phyloP scores from a whole-genome alignment of 2,797 vertebrate genomes.

The Spinus pinus region DNA sequence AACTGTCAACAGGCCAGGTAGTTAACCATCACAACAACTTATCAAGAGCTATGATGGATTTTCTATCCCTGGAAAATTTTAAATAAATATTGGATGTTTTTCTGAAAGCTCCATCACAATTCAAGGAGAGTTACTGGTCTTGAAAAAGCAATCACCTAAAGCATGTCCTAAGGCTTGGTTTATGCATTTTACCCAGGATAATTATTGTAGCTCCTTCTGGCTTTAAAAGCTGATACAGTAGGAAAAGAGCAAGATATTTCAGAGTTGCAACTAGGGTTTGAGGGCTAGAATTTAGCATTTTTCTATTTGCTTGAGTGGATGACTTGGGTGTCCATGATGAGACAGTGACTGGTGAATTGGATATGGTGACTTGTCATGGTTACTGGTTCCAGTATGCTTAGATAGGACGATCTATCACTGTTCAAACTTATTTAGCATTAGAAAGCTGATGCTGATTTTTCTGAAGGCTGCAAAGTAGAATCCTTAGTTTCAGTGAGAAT shows the following conservation, averaged over 20 bases:
- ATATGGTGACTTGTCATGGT: background rate
- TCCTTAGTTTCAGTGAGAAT: background rate
- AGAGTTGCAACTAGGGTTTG: background rate
- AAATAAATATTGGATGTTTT: slow-evolving; percentile 2
- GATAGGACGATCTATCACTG: background rate
- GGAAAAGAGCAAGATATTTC: background rate
- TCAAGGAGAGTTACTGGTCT: background rate
- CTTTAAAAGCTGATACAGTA: background rate
- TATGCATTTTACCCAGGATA: background rate
- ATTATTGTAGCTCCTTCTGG: background rate
- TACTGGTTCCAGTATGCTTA: background rate
- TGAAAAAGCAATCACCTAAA: background rate
- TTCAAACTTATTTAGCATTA: background rate
- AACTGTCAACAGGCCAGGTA: background rate
- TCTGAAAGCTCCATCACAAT: background rate
- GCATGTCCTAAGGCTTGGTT: background rate
- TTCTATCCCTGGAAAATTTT: background rate
- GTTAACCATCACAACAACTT: background rate
- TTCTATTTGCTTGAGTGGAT: background rate
- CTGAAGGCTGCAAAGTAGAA: background rate
- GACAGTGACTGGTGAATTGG: background rate
- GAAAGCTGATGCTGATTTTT: background rate
- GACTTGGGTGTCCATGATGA: background rate
- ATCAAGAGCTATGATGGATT: background rate
- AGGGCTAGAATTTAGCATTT: background rate